Conservation (phyloP, 1,140 invertebrate species). For the Cyclina sinensis region DNA sequence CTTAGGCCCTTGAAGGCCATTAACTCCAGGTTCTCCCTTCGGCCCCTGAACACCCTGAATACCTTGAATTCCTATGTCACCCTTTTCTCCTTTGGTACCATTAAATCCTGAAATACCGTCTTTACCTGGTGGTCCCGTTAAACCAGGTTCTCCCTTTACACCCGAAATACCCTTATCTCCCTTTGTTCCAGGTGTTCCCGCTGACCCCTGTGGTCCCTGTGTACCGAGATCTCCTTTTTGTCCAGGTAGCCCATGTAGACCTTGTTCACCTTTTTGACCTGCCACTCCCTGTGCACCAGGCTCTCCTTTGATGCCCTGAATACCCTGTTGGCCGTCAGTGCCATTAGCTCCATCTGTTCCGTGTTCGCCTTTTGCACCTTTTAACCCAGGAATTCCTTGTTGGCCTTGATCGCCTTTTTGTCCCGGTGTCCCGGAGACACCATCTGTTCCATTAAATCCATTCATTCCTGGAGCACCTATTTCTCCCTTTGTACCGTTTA, state of each 20-base stretch:
- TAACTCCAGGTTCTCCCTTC: neutral
- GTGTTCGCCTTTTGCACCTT: neutral
- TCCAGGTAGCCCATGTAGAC: constrained; percentile 26
- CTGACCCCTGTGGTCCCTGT: neutral
- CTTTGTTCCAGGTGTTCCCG: neutral
- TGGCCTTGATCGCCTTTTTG: constrained; percentile 49
- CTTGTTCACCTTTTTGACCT: constrained; percentile 19
- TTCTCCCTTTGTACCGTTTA: constrained; percentile 18
- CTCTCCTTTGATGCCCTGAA: neutral
- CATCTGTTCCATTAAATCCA: constrained; percentile 33
- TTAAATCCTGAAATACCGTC: neutral
- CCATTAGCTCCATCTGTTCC: neutral
- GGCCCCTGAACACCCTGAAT: neutral
- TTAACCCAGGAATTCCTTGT: neutral
- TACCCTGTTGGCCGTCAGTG: neutral
- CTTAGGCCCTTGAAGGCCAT: neutral
- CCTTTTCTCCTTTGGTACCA: neutral
- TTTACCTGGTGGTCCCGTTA: neutral
- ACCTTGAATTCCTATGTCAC: constrained; percentile 7
- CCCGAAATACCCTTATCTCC: neutral
- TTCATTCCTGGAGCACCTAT: constrained; percentile 2
- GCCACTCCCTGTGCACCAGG: constrained; percentile 12
- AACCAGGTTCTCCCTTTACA: neutral
- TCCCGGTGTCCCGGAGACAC: constrained; percentile 40
- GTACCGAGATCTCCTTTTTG: constrained; percentile 37